Evolutionary conservation across 1,140 invertebrate genomes (phyloP).

Genomic region (Penaeus japonicus): DNA sequence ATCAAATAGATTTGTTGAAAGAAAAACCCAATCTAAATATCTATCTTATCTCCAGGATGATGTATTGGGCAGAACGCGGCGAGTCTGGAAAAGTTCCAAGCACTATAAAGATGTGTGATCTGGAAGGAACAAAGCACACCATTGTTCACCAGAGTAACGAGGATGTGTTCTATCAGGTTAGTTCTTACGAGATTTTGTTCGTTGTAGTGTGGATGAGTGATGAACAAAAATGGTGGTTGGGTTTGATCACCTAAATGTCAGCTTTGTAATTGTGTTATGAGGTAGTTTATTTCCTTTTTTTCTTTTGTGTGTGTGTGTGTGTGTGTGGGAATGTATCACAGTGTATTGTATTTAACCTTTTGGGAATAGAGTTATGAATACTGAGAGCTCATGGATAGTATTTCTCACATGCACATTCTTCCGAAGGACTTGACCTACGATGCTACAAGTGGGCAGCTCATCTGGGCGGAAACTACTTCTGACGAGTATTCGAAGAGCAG

Average conservation of each 20-base stretch:
- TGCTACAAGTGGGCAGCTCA: background rate
- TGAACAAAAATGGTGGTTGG: too few relatives aligned
- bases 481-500: background rate
- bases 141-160: slow-evolving; percentile 6
- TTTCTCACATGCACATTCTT: background rate
- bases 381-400: too few relatives aligned
- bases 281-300: too few relatives aligned
- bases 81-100: background rate
- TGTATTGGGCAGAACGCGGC: slow-evolving; percentile 49
- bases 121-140: background rate
- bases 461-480: slow-evolving; percentile 36
- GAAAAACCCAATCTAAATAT: background rate
- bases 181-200: background rate
- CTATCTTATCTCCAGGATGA: background rate
- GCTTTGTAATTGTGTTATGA: too few relatives aligned
- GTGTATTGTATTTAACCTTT: too few relatives aligned
- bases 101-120: slow-evolving; percentile 14
- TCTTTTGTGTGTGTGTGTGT: too few relatives aligned
- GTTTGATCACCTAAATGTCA: too few relatives aligned
- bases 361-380: too few relatives aligned
- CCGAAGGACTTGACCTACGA: slow-evolving; percentile 44
- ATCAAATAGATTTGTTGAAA: background rate
- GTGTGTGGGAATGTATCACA: too few relatives aligned
- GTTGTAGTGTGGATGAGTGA: background rate
- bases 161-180: slow-evolving; percentile 32